Evolutionary conservation across 2,888 invertebrate genomes (phyloP).

Genomic region (Cecidostiba fungosa): DNA sequence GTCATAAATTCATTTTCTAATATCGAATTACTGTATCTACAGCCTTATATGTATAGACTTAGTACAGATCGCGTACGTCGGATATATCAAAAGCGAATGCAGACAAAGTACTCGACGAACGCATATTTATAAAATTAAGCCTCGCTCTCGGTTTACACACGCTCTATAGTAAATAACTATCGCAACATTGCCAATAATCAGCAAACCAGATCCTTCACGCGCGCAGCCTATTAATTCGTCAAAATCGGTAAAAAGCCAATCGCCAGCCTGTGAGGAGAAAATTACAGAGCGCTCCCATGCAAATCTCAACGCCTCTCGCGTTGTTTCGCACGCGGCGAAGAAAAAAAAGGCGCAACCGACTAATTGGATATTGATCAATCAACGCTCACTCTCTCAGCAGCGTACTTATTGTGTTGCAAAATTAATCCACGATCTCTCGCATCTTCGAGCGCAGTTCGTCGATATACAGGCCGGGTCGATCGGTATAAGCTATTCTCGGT

Average conservation of each 20-base stretch:
- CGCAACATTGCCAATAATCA: constrained; percentile 1
- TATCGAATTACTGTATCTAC: neutral
- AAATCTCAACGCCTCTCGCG: constrained; percentile 9
- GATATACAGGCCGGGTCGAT: neutral
- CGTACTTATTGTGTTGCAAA: constrained; percentile 15
- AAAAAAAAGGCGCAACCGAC: constrained; percentile 10
- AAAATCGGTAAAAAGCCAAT: constrained; percentile 27
- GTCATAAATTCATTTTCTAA: neutral
- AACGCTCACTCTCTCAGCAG: neutral
- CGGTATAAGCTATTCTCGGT: neutral
- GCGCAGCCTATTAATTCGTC: constrained; percentile 33
- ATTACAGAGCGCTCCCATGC: constrained; percentile 15
- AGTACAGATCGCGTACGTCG: neutral
- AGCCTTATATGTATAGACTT: neutral
- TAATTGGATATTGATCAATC: constrained; percentile 51
- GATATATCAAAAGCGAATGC: neutral
- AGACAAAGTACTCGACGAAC: neutral
- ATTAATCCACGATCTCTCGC: constrained; percentile 27
- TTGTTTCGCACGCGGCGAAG: neutral
- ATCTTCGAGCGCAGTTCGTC: constrained; percentile 10
- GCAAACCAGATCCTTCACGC: neutral
- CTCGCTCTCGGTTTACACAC: neutral
- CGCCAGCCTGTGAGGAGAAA: neutral
- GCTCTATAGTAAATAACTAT: neutral
- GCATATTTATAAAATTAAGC: neutral